Evolutionary conservation across 1,140 invertebrate genomes (phyloP).

Genomic region (Aphis gossypii): DNA sequence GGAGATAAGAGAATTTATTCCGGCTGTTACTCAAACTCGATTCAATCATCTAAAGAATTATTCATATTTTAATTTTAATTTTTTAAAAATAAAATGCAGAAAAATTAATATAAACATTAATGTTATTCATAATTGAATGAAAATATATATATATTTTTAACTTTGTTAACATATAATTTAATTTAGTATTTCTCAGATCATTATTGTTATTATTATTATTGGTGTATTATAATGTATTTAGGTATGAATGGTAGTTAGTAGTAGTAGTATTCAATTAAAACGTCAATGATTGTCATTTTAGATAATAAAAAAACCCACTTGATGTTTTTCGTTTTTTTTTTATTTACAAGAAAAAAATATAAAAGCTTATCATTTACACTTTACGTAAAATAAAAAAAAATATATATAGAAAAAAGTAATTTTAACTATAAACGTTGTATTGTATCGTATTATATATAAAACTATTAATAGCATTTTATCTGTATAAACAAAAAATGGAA

Average conservation of each 20-base stretch:
- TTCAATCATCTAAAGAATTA: neutral
- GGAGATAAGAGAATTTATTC: conserved; percentile 10
- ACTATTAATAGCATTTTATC: neutral
- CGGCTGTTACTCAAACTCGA: neutral
- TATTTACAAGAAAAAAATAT: neutral
- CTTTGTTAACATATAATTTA: neutral
- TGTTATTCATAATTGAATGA: neutral
- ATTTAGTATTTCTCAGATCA: neutral
- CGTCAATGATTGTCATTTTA: neutral
- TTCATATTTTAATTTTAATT: neutral
- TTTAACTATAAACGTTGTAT: neutral
- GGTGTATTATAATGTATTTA: neutral
- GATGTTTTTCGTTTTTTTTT: neutral
- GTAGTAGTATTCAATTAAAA: conserved; percentile 11
- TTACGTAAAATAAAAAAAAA: neutral
- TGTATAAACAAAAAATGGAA: neutral
- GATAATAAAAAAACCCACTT: neutral
- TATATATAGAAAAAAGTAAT: neutral
- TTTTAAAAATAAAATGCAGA: neutral
- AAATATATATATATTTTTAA: neutral
- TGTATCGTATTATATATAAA: neutral
- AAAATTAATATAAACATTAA: neutral
- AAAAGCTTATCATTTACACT: neutral
- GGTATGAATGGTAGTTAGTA: neutral
- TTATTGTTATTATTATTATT: neutral